Conservation (phyloP, 1,140 invertebrate species). For the Drosophila kohkoa region DNA sequence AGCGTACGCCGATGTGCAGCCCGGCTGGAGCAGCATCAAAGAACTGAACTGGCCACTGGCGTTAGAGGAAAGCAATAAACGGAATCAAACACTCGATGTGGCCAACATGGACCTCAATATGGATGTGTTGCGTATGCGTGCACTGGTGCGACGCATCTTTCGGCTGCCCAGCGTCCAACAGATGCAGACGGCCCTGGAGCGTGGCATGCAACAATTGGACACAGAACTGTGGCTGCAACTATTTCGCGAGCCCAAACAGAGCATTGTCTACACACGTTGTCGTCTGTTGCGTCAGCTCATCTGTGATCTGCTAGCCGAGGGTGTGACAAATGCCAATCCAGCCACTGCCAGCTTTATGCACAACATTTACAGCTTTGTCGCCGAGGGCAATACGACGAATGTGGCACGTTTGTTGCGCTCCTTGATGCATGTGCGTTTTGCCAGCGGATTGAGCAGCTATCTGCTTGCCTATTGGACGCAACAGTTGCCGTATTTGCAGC, state of each 20-base stretch:
- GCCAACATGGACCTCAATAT: constrained; percentile 22
- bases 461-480: constrained; percentile 47
- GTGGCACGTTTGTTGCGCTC: constrained; percentile 49
- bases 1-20: constrained; percentile 44
- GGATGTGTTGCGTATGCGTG: constrained; percentile 56
- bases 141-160: constrained; percentile 58
- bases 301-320: constrained; percentile 54
- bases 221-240: constrained; percentile 54
- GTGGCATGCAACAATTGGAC: constrained; percentile 38
- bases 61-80: neutral
- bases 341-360: constrained; percentile 51
- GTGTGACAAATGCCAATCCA: neutral
- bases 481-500: constrained; percentile 47
- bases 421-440: constrained; percentile 43
- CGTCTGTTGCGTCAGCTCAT: constrained; percentile 61
- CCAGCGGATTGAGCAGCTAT: constrained; percentile 43
- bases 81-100: constrained; percentile 12
- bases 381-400: constrained; percentile 16
- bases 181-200: constrained; percentile 47
- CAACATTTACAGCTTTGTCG: constrained; percentile 48
- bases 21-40: constrained; percentile 48
- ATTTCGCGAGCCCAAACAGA: constrained; percentile 55
- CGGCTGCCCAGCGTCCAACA: constrained; percentile 33
- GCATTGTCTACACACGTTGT: constrained; percentile 50
- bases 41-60: constrained; percentile 58